phyloP scores from a whole-genome alignment of 2,113 vertebrate species.

The Tretioscincus oriximinensis region DNA sequence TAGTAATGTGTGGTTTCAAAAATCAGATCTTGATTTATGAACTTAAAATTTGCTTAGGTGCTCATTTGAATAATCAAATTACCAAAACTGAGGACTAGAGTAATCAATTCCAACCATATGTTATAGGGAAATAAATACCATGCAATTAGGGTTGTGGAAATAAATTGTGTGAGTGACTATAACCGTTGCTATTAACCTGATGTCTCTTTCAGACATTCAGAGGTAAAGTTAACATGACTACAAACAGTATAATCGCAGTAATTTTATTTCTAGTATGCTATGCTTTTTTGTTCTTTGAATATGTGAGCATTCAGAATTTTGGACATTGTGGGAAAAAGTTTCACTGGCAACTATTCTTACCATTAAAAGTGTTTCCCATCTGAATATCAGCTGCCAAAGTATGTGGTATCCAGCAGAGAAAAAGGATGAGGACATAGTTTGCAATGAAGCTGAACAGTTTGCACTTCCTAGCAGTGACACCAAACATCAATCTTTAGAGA shows the following conservation, averaged over 20 bases:
- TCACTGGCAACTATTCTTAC: conserved; percentile 83
- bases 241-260: conserved; percentile 32
- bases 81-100: too few species aligned
- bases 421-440: conserved; percentile 83
- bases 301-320: conserved; percentile 63
- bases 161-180: not conserved
- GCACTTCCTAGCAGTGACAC: conserved; percentile 90
- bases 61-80: too few species aligned
- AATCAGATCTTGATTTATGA: too few species aligned
- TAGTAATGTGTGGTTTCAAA: too few species aligned
- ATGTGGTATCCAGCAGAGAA: conserved; percentile 85
- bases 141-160: not conserved
- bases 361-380: conserved; percentile 84
- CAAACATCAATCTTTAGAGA: conserved; percentile 88
- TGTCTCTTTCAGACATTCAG: not conserved
- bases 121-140: not conserved
- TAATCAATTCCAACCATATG: too few species aligned
- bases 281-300: conserved; percentile 50
- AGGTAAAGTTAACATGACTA: conserved; percentile 22
- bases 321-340: conserved; percentile 76
- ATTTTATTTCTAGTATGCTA: conserved; percentile 24
- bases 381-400: conserved; percentile 85
- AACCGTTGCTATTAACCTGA: not conserved
- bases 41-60: too few species aligned
- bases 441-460: conserved; percentile 87